Conservation (phyloP, 2,888 invertebrate species). For the Chrysodeixis includens region DNA sequence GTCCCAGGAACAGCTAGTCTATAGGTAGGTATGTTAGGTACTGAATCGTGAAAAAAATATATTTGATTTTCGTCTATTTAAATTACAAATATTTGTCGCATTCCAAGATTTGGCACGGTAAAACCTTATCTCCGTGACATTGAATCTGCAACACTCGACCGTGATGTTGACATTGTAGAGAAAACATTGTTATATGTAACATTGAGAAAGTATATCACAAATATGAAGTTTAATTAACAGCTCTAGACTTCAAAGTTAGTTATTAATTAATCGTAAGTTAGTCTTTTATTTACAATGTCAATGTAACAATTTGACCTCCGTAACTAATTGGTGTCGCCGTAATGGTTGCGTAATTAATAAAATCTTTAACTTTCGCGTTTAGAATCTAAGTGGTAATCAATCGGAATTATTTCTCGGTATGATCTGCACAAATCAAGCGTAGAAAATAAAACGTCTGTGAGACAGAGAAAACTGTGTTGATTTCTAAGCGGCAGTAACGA, state of each 20-base stretch:
- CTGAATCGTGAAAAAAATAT: too few species aligned
- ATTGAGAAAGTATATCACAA: neutral
- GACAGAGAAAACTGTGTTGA: slow-evolving; percentile 31
- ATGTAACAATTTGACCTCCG: neutral
- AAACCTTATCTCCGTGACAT: slow-evolving; percentile 42
- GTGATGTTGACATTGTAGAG: slow-evolving; percentile 24
- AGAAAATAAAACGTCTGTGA: slow-evolving; percentile 16
- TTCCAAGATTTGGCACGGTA: slow-evolving; percentile 15
- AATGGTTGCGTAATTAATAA: neutral
- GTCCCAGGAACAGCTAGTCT: too few species aligned
- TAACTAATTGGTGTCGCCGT: neutral
- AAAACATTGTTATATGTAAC: slow-evolving; percentile 27
- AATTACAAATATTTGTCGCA: slow-evolving; percentile 8
- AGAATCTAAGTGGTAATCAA: neutral
- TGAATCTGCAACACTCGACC: slow-evolving; percentile 29
- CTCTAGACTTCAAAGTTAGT: neutral
- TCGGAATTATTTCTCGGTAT: neutral
- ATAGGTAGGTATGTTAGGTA: too few species aligned
- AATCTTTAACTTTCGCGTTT: neutral
- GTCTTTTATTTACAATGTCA: neutral
- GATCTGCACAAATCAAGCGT: slow-evolving; percentile 15
- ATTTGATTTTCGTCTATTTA: neutral
- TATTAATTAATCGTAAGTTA: too few species aligned
- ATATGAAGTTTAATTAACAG: neutral
- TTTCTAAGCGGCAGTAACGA: slow-evolving; percentile 31